phyloP scores from a whole-genome alignment of 2,797 vertebrate species.

The Dallia pectoralis region DNA sequence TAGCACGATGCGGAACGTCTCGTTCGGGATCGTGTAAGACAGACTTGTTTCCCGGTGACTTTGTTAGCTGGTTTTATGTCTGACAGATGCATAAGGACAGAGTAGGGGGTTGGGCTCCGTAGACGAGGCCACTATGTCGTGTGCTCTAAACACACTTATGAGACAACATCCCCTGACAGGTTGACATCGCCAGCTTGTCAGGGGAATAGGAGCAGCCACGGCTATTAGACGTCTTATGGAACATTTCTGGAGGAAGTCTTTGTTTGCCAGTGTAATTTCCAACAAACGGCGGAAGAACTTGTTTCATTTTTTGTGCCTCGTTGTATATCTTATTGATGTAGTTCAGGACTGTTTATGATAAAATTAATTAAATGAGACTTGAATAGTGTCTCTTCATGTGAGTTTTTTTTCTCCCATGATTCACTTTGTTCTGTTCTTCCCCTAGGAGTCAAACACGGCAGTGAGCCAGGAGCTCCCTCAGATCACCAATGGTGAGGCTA shows the following conservation, averaged over 20 bases:
- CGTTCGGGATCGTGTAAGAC: not conserved
- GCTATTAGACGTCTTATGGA: conserved; percentile 44
- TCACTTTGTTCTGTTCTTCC: conserved; percentile 20
- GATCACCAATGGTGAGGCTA: conserved; percentile 89
- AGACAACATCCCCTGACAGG: conserved; percentile 50
- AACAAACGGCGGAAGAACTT: conserved; percentile 14
- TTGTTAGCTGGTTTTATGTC: conserved; percentile 28
- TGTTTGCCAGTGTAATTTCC: conserved; percentile 40
- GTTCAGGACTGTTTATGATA: not conserved
- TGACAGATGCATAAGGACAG: conserved; percentile 40
- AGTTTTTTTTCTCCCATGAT: no score
- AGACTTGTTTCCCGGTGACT: conserved; percentile 16
- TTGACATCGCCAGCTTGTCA: conserved; percentile 41
- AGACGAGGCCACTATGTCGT: conserved; percentile 32
- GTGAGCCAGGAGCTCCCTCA: conserved; percentile 91
- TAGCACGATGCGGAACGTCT: not conserved
- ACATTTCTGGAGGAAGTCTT: conserved; percentile 46
- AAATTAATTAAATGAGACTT: no score
- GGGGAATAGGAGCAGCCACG: conserved; percentile 54
- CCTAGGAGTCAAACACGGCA: conserved; percentile 87
- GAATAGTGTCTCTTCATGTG: no score
- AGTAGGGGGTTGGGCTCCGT: conserved; percentile 28
- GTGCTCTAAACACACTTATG: conserved; percentile 31
- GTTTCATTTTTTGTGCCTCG: conserved; percentile 15
- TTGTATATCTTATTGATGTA: not conserved